Evolutionary conservation across 2,797 vertebrate species (phyloP).

Genomic region (Pampus argenteus): DNA sequence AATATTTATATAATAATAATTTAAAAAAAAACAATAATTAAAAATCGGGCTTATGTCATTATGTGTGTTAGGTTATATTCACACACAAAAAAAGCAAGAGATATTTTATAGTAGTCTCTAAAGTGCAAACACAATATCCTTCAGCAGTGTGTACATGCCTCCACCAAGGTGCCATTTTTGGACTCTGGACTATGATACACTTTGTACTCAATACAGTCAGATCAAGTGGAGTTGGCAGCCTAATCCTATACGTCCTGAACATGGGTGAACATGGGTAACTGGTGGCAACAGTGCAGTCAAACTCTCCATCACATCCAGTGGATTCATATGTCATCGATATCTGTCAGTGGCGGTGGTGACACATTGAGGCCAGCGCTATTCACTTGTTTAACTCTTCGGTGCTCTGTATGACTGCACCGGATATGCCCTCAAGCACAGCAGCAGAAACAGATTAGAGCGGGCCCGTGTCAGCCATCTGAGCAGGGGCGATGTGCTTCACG

Average conservation of each 20-base stretch:
- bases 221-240: slow-evolving; percentile 47
- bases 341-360: slow-evolving; percentile 63
- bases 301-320: slow-evolving; percentile 53
- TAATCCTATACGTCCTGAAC: slow-evolving; percentile 52
- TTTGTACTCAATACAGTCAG: slow-evolving; percentile 42
- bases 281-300: slow-evolving; percentile 49
- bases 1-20: too few relatives aligned
- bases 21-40: slow-evolving; percentile 25
- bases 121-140: slow-evolving; percentile 10
- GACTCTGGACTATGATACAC: slow-evolving; percentile 42
- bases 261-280: slow-evolving; percentile 36
- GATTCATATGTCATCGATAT: slow-evolving; percentile 70
- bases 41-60: not conserved
- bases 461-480: slow-evolving; percentile 46
- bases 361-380: slow-evolving; percentile 71
- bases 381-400: slow-evolving; percentile 49
- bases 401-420: slow-evolving; percentile 39
- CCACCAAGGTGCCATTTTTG: slow-evolving; percentile 44
- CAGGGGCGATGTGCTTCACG: slow-evolving; percentile 40
- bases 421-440: slow-evolving; percentile 62
- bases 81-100: not conserved
- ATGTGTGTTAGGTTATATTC: not conserved
- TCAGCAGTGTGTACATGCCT: slow-evolving; percentile 20
- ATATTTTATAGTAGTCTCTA: not conserved
- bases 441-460: slow-evolving; percentile 64